Base-by-base conservation (phyloP, 2,113 vertebrate genomes). In the Cyphomyrus discorhynchus region DNA sequence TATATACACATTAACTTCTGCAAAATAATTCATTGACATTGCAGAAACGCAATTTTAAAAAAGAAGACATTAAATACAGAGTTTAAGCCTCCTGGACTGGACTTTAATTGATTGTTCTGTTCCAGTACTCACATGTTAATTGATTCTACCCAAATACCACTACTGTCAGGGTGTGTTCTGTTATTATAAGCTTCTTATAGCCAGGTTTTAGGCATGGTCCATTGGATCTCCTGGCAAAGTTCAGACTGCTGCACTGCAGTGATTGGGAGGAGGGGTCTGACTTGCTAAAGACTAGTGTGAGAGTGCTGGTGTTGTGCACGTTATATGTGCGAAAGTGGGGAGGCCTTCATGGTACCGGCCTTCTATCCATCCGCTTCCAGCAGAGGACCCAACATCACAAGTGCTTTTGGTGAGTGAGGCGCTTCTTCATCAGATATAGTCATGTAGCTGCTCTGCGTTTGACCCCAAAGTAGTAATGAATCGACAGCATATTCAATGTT, bases 191-290 rank as follows among this genome's bases (percentile, higher is more conserved):
- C 66, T 50, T 31, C 85, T 53, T 53, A 49, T 17, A 35, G 85
- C 31, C 50, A 19, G 85, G 85, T 35, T 53, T 87, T 87, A 87
- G 85, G 85, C 6, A 87, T 53, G 85, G 85, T 87, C 50, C 50
- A 35, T 10, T 87, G 85, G 85, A 19, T 31, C n/a, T 56, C 31
- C 27, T 53, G 11, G 17, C 85, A 56, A 52, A 87, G 47, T 87
- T 56, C 15, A 86, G 47, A 15, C 45, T 86, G 45, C 83, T 86
- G 83, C 45, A 86, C 83, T 86, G 83, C 19, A 46, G 45, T 50
- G n/a, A 8, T 53, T 31, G 10, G n/a, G 50, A 17, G 50, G 85
- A 17, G 13, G 49, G 50, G 31, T 50, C 50, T 53, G 31, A 19
- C n/a, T 9, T 11, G 35, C 46, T 11, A 31, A 50, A 77, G 31